A percentile compares a stretch with the other conserved stretches of the same genome.
Conservation (phyloP, 2,113 vertebrate genomes). For the Glaucidium brasilianum region DNA sequence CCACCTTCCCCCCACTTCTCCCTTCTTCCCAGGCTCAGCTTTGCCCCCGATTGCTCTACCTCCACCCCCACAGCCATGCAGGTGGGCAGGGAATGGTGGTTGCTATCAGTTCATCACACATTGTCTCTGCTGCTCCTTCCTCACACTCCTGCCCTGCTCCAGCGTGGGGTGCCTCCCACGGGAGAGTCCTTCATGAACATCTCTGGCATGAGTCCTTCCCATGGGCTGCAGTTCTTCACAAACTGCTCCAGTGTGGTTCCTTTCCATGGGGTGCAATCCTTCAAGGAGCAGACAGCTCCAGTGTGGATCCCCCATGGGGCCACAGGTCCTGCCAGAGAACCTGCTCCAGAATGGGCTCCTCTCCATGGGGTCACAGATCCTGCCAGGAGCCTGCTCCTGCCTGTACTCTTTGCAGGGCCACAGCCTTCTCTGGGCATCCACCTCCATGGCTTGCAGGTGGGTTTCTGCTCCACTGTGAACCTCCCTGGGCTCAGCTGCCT, state of each 20-base stretch:
- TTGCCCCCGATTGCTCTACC: neutral
- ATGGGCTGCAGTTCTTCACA: neutral
- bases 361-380: no score
- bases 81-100: fast-evolving
- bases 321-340: neutral
- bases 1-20: neutral
- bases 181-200: neutral
- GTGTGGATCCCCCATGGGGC: fast-evolving
- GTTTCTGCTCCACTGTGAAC: neutral
- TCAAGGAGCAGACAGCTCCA: neutral
- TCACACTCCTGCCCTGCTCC: neutral
- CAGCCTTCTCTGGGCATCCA: neutral
- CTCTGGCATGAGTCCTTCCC: neutral
- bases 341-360: neutral
- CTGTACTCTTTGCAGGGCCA: neutral
- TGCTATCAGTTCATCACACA: fast-evolving
- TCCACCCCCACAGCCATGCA: fast-evolving
- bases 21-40: neutral
- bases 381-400: neutral
- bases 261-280: no score
- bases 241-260: neutral
- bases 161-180: fast-evolving
- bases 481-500: neutral
- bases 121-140: neutral
- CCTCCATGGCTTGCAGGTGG: neutral